Percentiles rank a stretch among this genome's conserved stretches.
Conservation (phyloP, 2,797 vertebrate genomes). For the Melanotaenia pygmaea region DNA sequence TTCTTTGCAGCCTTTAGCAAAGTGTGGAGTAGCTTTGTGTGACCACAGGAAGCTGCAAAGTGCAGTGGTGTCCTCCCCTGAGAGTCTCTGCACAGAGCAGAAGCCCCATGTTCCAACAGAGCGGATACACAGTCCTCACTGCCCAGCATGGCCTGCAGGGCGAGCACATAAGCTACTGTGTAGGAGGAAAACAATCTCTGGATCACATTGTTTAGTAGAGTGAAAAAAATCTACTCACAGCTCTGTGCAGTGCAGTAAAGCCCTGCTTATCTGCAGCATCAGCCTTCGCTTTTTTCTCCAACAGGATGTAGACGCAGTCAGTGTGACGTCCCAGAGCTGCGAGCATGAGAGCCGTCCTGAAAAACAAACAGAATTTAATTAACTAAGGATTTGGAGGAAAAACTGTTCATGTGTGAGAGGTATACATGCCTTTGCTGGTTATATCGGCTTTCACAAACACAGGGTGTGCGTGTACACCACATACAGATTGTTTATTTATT, state of each 20-base stretch:
- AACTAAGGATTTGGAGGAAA: background rate
- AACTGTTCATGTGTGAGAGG: background rate
- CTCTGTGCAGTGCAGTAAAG: slow-evolving; percentile 92
- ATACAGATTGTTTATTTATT: background rate
- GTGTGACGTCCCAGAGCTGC: slow-evolving; percentile 91
- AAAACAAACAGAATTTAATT: background rate
- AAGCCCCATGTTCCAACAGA: slow-evolving; percentile 93
- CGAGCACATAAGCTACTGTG: background rate
- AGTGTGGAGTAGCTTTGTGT: slow-evolving; percentile 84
- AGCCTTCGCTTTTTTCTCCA: slow-evolving; percentile 92
- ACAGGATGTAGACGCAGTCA: slow-evolving; percentile 93
- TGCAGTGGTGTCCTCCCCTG: slow-evolving; percentile 92
- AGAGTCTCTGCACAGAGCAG: slow-evolving; percentile 91
- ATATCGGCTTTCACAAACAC: background rate
- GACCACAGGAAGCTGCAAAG: slow-evolving; percentile 91
- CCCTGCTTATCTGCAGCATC: slow-evolving; percentile 91
- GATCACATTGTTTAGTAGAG: background rate
- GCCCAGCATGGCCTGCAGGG: slow-evolving; percentile 88
- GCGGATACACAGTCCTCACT: slow-evolving; percentile 90
- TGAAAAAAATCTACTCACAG: slow-evolving; percentile 47
- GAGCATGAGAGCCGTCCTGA: slow-evolving; percentile 94
- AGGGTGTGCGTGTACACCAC: background rate
- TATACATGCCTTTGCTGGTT: too few relatives aligned
- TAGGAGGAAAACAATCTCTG: slow-evolving; percentile 5
- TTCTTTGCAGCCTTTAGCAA: slow-evolving; percentile 89